phyloP scores from a whole-genome alignment of 2,113 vertebrate species.

The Todiramphus chloris region DNA sequence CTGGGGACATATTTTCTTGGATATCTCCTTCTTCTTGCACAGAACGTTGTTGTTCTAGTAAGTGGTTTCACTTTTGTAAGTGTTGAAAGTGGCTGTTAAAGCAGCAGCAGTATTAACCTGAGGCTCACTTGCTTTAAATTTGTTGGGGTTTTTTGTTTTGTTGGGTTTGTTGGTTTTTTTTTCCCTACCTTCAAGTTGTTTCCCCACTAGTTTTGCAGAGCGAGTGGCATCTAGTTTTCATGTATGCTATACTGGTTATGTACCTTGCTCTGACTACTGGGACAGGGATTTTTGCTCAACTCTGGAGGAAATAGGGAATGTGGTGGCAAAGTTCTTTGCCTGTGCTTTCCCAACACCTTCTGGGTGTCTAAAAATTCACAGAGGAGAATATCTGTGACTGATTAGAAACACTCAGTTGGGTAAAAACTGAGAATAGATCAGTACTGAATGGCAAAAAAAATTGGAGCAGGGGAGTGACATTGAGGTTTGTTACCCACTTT shows the following conservation, averaged over 20 bases:
- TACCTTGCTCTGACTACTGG: background rate
- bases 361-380: background rate
- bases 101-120: background rate
- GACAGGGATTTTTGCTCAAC: background rate
- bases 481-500: background rate
- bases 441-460: background rate
- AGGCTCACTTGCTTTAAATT: background rate
- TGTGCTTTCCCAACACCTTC: background rate
- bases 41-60: background rate
- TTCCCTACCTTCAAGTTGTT: background rate
- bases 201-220: background rate
- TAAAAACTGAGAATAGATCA: background rate
- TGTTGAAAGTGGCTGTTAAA: background rate
- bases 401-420: background rate
- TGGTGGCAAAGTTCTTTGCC: background rate
- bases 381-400: background rate
- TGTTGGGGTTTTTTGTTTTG: background rate
- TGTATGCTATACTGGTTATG: background rate
- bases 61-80: background rate
- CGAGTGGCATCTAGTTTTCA: background rate
- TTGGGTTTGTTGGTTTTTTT: background rate
- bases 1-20: background rate
- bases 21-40: background rate
- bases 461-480: background rate
- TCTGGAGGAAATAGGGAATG: rapidly evolving